These are phyloP conservation scores for Apistogramma diplotaenia DNA, from an alignment of 2,113 vertebrate species.

Conservation along the genomic window DNA sequence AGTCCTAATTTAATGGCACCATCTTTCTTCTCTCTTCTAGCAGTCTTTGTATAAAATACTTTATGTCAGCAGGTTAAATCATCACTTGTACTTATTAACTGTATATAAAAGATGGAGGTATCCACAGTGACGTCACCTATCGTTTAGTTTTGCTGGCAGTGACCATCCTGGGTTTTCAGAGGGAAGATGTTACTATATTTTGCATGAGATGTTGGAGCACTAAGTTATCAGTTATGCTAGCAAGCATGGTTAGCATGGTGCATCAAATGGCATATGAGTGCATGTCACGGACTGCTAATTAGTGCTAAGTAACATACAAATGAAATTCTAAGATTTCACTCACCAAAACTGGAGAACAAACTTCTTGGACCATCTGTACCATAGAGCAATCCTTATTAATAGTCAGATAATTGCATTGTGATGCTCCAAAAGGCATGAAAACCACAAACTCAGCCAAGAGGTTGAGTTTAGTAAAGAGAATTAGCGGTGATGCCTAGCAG, in stretches of 20 bases:
- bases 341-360: neutral
- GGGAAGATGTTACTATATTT: neutral
- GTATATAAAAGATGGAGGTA: neutral
- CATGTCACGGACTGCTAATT: neutral
- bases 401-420: neutral
- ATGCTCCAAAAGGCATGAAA: neutral
- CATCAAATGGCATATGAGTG: neutral
- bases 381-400: neutral
- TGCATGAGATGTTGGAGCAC: neutral
- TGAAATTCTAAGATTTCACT: neutral
- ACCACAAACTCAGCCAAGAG: neutral
- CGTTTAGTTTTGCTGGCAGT: neutral
- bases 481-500: neutral
- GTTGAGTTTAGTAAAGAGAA: neutral
- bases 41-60: neutral
- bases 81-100: accelerated
- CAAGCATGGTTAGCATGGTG: neutral
- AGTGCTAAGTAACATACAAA: neutral
- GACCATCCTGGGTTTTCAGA: neutral
- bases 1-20: neutral
- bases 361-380: neutral
- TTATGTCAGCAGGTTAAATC: neutral
- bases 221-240: neutral
- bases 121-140: neutral
- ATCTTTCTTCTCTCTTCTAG: neutral